Percentiles rank a stretch among this genome's conserved stretches.
These are phyloP conservation scores for Trachelus troglodyta DNA, from an alignment of 2,888 invertebrate genomes.

Conservation along the genomic window DNA sequence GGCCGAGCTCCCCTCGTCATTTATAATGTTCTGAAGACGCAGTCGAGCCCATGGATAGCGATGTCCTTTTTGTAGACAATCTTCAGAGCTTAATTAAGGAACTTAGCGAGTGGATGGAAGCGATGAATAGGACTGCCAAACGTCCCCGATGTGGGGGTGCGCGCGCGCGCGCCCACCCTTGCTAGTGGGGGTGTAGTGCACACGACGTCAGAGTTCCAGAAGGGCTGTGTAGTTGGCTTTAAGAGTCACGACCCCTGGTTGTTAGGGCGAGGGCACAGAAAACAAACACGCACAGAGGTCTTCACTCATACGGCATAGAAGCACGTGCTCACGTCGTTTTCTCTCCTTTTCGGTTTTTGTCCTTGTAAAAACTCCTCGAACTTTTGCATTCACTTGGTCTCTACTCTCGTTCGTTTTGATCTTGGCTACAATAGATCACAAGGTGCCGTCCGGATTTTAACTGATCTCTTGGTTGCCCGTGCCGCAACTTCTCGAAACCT, in stretches of 20 bases:
- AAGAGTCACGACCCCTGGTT: slow-evolving; percentile 43
- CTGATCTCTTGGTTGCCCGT: background rate
- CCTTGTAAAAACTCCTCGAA: slow-evolving; percentile 32
- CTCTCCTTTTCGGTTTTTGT: slow-evolving; percentile 10
- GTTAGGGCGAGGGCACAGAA: slow-evolving; percentile 39
- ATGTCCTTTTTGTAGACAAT: slow-evolving; percentile 65
- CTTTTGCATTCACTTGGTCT: slow-evolving; percentile 16
- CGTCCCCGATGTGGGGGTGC: slow-evolving; percentile 37
- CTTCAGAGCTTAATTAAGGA: slow-evolving; percentile 66
- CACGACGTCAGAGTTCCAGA: slow-evolving; percentile 5
- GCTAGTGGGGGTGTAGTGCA: slow-evolving; percentile 14
- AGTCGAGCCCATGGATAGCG: slow-evolving; percentile 35
- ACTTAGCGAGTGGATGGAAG: slow-evolving; percentile 61
- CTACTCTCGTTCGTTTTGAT: slow-evolving; percentile 33
- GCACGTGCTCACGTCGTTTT: slow-evolving; percentile 14
- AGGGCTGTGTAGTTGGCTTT: slow-evolving; percentile 34
- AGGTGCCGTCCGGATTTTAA: slow-evolving; percentile 16
- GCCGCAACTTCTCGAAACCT: background rate
- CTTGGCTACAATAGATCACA: slow-evolving; percentile 48
- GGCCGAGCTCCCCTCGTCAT: slow-evolving; percentile 11
- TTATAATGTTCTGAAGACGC: slow-evolving; percentile 22
- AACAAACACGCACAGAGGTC: slow-evolving; percentile 44
- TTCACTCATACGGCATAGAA: background rate
- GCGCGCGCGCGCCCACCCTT: slow-evolving; percentile 22
- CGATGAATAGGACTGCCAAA: slow-evolving; percentile 62